Percentiles rank a stretch among this genome's conserved stretches.
Conservation (phyloP, 30 jellyfish, hydroid and myxozoan genomes). For the Thelohanellus kitauei region DNA sequence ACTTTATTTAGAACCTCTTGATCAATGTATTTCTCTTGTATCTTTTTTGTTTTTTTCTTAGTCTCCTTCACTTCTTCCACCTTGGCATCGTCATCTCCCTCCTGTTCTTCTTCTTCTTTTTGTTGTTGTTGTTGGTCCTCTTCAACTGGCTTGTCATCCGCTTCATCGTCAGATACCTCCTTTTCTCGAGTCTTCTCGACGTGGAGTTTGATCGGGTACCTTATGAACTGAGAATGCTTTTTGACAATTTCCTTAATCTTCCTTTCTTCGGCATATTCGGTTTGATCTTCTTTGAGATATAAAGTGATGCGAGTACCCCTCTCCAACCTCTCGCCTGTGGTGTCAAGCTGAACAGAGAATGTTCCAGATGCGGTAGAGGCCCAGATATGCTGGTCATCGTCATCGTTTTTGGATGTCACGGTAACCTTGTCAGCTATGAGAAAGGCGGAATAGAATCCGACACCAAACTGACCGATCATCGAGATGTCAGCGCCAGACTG, state of each 20-base stretch:
- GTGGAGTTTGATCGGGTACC: slow-evolving; percentile 48
- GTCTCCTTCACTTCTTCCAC: slow-evolving; percentile 47
- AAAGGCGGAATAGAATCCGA: slow-evolving; percentile 75
- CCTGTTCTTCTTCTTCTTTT: slow-evolving; percentile 11
- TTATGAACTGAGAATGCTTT: slow-evolving; percentile 86
- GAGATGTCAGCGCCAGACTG: slow-evolving; percentile 90
- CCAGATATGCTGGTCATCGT: slow-evolving; percentile 88
- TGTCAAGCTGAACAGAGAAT: slow-evolving; percentile 47
- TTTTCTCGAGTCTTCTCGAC: slow-evolving; percentile 43
- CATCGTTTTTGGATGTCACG: slow-evolving; percentile 50
- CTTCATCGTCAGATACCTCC: slow-evolving; percentile 83
- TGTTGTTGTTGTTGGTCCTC: slow-evolving; percentile 22
- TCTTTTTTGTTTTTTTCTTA: slow-evolving; percentile 38
- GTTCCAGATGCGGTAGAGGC: slow-evolving; percentile 86
- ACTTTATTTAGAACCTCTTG: slow-evolving; percentile 54
- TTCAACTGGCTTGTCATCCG: slow-evolving; percentile 25
- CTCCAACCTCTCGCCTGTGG: slow-evolving; percentile 57
- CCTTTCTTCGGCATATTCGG: slow-evolving; percentile 37
- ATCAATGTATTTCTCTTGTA: slow-evolving; percentile 32
- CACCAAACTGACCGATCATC: slow-evolving; percentile 93
- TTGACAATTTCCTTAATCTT: slow-evolving; percentile 40
- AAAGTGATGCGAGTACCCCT: slow-evolving; percentile 63
- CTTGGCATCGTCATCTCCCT: slow-evolving; percentile 25
- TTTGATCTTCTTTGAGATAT: slow-evolving; percentile 58
- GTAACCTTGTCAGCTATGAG: slow-evolving; percentile 62